Base-by-base conservation (phyloP, 2,797 vertebrate genomes). In the Chaunax sp. region DNA sequence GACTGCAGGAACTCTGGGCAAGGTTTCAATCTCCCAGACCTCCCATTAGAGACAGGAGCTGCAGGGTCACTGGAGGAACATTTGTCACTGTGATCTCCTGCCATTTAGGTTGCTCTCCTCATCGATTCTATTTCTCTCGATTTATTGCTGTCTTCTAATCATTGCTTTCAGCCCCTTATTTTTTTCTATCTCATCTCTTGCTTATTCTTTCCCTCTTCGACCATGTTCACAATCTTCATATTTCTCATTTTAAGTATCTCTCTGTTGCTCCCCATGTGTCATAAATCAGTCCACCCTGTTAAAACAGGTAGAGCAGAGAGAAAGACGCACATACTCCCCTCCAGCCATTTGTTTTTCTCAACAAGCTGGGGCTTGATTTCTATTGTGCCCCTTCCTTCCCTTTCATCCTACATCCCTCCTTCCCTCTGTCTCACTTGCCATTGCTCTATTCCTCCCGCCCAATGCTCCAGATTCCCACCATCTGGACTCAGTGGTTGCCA, bases 401-500 rank as follows among this genome's bases (percentile, higher is more conserved):
- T 87, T 84, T 82, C 77, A 81, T 83, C 76, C 60, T 78, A 67
- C 44, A 61, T 62, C 73, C 72, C 74, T 78, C 73, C 40, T 57
- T 79, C n/a, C n/a, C 78, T 38, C 63, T 64, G 67, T 40, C 63
- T 64, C 54, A 22, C 50, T 58, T 41, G 40, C 59, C 68, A 59
- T 49, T 12, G 16, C 74, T 69, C 77, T 52, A 14, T 75, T 81
- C 66, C 79, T 80, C 80, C 75, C 73, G 55, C 86, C 81, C 80
- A 78, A 25, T 83, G 92, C 85, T 90, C 90, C 85, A 90, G 83
- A 91, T 92, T 90, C 82, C 76, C 84, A 85, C 93, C 93, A 93
- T 94, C 93, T 94, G 92, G 90, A 88, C 86, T 77, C 68, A 62
- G 66, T 73, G 69, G 74, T 81, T 93, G 92, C 92, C 93, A 94